These are phyloP conservation scores for Lasius platythorax DNA, from an alignment of 2,888 invertebrate genomes.

Conservation along the genomic window DNA sequence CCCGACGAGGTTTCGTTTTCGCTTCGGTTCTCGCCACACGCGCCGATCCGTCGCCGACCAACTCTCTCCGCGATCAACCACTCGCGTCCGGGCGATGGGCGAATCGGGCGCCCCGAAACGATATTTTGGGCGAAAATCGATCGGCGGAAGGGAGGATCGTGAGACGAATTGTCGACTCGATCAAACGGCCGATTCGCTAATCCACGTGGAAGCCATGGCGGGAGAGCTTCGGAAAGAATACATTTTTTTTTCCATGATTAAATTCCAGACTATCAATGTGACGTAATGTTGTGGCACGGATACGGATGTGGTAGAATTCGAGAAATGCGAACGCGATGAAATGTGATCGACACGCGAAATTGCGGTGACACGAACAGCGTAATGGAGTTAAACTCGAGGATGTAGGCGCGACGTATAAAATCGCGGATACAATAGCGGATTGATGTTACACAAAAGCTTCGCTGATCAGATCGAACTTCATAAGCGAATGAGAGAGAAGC, in stretches of 20 bases:
- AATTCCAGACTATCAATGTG: neutral
- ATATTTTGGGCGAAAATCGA: neutral
- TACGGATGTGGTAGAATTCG: neutral
- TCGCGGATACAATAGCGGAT: neutral
- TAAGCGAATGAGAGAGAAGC: neutral
- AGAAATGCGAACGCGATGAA: constrained; percentile 15
- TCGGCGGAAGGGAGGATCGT: neutral
- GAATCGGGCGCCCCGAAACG: neutral
- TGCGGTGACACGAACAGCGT: neutral
- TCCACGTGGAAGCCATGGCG: constrained; percentile 21
- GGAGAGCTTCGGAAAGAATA: constrained; percentile 29
- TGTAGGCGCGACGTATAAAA: constrained; percentile 33
- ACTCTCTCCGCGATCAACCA: neutral
- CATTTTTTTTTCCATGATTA: constrained; percentile 14
- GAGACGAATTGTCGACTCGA: neutral
- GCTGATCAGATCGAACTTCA: neutral
- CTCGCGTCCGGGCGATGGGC: neutral
- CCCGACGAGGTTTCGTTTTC: constrained; percentile 61
- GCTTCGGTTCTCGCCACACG: neutral
- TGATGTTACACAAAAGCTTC: neutral
- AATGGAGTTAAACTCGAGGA: constrained; percentile 18
- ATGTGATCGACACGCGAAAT: constrained; percentile 4
- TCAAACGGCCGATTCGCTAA: constrained; percentile 12
- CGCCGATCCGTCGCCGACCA: constrained; percentile 2
- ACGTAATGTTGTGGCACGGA: neutral